These are phyloP conservation scores for Tursiops truncatus DNA, from an alignment of 2,113 vertebrate species.

Conservation along the genomic window DNA sequence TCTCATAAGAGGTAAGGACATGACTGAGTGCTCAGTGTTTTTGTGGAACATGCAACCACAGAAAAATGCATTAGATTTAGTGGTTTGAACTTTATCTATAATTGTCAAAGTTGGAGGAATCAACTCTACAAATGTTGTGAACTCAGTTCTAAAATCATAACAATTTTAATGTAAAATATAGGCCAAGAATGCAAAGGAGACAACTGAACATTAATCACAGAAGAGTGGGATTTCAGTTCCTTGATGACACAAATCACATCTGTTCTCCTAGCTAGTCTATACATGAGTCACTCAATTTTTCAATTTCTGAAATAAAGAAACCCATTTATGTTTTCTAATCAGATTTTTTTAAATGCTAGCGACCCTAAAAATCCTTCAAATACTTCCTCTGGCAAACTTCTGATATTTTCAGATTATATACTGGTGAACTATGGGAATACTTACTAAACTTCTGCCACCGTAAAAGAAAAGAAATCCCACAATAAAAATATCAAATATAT, in stretches of 20 bases:
- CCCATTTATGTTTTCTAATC: slow-evolving; percentile 36
- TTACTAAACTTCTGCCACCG: slow-evolving; percentile 58
- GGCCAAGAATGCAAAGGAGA: slow-evolving; percentile 14
- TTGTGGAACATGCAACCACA: neutral
- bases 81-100: neutral
- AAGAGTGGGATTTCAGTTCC: slow-evolving; percentile 32
- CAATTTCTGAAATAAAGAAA: slow-evolving; percentile 70
- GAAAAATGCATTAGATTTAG: neutral
- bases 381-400: slow-evolving; percentile 38
- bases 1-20: neutral
- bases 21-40: neutral
- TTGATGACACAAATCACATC: slow-evolving; percentile 59
- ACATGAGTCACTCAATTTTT: slow-evolving; percentile 47
- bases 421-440: slow-evolving; percentile 14
- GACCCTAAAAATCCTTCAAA: slow-evolving; percentile 50
- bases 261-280: slow-evolving; percentile 43
- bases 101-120: neutral
- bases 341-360: slow-evolving; percentile 23
- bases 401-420: slow-evolving; percentile 62
- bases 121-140: neutral
- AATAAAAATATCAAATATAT: slow-evolving; percentile 22
- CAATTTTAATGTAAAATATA: slow-evolving; percentile 40
- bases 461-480: neutral
- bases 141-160: slow-evolving; percentile 28
- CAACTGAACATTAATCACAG: slow-evolving; percentile 61